These are phyloP conservation scores for Cyclophora punctaria DNA, from an alignment of 2,888 invertebrate species.

Conservation along the genomic window DNA sequence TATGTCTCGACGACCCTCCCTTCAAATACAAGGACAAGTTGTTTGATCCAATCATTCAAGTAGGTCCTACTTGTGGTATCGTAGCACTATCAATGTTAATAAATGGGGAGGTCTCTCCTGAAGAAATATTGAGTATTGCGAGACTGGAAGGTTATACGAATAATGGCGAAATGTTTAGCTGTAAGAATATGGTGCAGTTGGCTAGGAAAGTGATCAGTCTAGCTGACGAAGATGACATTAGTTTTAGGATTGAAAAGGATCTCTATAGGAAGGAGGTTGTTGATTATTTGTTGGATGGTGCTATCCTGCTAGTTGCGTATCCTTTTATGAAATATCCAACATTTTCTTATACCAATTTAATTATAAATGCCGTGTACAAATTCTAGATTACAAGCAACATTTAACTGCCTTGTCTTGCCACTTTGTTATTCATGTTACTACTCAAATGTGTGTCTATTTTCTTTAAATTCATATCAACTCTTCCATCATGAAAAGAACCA, in stretches of 20 bases:
- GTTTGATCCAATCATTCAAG: conserved; percentile 58
- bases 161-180: conserved; percentile 93
- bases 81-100: conserved; percentile 90
- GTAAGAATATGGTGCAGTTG: conserved; percentile 79
- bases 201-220: conserved; percentile 72
- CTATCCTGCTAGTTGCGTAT: conserved; percentile 78
- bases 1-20: conserved; percentile 68
- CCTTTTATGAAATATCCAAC: conserved; percentile 47
- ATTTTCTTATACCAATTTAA: too few species aligned
- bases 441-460: too few species aligned
- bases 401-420: too few species aligned
- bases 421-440: too few species aligned
- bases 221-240: conserved; percentile 46
- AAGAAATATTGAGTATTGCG: conserved; percentile 77
- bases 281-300: conserved; percentile 72
- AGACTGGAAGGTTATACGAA: conserved; percentile 79
- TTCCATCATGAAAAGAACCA: too few species aligned
- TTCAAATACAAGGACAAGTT: conserved; percentile 58
- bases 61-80: conserved; percentile 88
- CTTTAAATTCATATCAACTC: too few species aligned
- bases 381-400: too few species aligned
- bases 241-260: conserved; percentile 52
- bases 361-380: too few species aligned
- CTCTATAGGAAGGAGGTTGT: conserved; percentile 67
- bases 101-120: conserved; percentile 71